Evolutionary conservation across 2,113 vertebrate species (phyloP).

Genomic region (Lepus europaeus): DNA sequence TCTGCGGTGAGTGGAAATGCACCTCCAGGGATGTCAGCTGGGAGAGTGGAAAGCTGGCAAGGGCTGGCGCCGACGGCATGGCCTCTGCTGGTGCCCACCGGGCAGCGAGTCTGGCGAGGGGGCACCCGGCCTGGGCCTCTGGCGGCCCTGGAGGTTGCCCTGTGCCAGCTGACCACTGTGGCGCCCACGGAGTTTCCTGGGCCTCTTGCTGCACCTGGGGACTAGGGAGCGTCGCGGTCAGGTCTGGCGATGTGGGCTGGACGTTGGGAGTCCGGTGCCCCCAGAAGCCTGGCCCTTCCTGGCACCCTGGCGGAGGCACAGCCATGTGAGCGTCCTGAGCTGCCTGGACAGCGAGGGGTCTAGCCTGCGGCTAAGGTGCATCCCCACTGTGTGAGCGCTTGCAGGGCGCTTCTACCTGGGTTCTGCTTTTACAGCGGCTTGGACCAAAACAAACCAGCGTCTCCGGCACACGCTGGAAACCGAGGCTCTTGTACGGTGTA

Average conservation of each 20-base stretch:
- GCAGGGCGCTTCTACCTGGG: neutral
- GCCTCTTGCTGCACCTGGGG: neutral
- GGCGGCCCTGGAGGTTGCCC: too few species aligned
- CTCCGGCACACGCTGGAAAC: neutral
- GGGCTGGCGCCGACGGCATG: fast-evolving
- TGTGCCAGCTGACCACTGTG: neutral
- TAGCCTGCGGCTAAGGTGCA: neutral
- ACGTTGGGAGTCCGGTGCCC: neutral
- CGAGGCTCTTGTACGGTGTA: neutral
- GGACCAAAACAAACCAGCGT: neutral
- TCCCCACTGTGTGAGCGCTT: fast-evolving
- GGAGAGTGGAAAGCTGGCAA: neutral
- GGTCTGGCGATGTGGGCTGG: neutral
- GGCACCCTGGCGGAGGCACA: fast-evolving
- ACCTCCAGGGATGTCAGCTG: fast-evolving
- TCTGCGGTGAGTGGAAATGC: neutral
- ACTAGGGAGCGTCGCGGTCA: too few species aligned
- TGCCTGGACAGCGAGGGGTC: neutral
- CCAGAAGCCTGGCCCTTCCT: neutral
- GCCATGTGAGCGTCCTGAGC: neutral
- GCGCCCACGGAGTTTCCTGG: too few species aligned
- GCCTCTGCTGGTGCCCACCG: fast-evolving
- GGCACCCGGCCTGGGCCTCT: too few species aligned
- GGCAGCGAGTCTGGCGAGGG: neutral
- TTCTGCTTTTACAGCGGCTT: neutral